Evolutionary conservation across 2,888 invertebrate genomes (phyloP), one percentile per base, ranked within the genome.

Genomic region (Volucella inanis): DNA sequence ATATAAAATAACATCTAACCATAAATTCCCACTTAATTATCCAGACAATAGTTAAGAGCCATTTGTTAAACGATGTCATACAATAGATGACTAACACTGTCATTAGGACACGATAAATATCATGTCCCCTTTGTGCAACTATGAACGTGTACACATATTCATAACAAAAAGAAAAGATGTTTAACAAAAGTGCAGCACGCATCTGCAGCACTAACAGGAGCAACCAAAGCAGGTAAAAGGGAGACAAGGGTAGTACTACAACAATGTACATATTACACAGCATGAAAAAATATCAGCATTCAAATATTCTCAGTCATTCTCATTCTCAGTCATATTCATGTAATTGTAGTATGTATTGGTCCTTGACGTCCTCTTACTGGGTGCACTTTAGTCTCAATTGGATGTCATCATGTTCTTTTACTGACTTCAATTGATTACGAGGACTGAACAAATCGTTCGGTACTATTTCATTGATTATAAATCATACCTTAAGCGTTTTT

Each of bases 31-130:
- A 65, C 75, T 55, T 84, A 71, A 76, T 80, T 80, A 67, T 55
- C 52, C 31, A 38, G 52, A 71, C 61, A 75, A 81, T 70, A 54
- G 59, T 61, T 47, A 47, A 11, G 43, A 67, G 61, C 59, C 80
- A 80, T 80, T 84, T 84, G 75, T 71, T 80, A 80, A 84, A 80
- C 80, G 84, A 71, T 84, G 70, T 76, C 65, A 80, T 71, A 84
- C 79, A 80, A 84, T 80, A 47, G 71, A 55, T 65, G 65, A 84
- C 80, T 80, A 70, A 65, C 84, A 80, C 45, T 74, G 75, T 84
- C 80, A 84, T 75, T 84, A 80, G 59, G 64, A 80, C 61, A 79
- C 59, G 70, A 80, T 80, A 75, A 84, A 80, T 84, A 80, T 62
- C 80, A 52, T 65, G 80, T 80, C 68, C 52, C 74, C 70, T 52